phyloP scores from a whole-genome alignment of 2,888 invertebrate species.

The Sinohyriopsis cumingii region DNA sequence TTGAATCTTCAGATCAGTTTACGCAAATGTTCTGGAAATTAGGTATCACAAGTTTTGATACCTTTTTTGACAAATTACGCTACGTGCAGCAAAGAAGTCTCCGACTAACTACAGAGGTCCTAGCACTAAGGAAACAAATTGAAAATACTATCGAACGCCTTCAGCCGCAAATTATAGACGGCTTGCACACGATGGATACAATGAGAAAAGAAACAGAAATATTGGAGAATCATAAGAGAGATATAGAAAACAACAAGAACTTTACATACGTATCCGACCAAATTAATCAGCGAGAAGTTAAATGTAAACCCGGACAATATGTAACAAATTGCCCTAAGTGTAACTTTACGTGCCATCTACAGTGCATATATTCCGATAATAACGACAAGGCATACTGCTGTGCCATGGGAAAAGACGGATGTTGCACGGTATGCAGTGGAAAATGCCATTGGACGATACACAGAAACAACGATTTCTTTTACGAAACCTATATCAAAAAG shows the following conservation, averaged over 20 bases:
- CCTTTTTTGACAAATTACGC: constrained; percentile 18
- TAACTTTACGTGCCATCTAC: no score
- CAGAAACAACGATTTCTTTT: constrained; percentile 18
- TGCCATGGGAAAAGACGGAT: constrained; percentile 25
- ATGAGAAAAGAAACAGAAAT: constrained; percentile 19
- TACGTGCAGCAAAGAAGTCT: constrained; percentile 22
- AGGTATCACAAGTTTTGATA: constrained; percentile 21
- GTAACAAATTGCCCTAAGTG: constrained; percentile 40
- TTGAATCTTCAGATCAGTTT: constrained; percentile 10
- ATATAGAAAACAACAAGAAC: constrained; percentile 37
- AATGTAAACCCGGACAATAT: constrained; percentile 18
- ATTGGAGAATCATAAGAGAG: constrained; percentile 20
- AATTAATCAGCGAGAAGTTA: constrained; percentile 19
- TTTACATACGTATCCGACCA: constrained; percentile 39
- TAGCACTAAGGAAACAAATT: constrained; percentile 20
- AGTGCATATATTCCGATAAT: no score
- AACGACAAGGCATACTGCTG: constrained; percentile 36
- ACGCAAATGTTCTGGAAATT: constrained; percentile 32
- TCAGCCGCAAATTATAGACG: constrained; percentile 18
- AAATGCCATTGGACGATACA: constrained; percentile 31
- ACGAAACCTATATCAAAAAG: constrained; percentile 6
- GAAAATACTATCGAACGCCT: constrained; percentile 24
- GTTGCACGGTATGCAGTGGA: constrained; percentile 26
- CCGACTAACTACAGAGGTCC: constrained; percentile 25
- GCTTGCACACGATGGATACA: constrained; percentile 21